Evolutionary conservation across 2,113 vertebrate genomes (phyloP).

Genomic region (Accipiter cooperii): DNA sequence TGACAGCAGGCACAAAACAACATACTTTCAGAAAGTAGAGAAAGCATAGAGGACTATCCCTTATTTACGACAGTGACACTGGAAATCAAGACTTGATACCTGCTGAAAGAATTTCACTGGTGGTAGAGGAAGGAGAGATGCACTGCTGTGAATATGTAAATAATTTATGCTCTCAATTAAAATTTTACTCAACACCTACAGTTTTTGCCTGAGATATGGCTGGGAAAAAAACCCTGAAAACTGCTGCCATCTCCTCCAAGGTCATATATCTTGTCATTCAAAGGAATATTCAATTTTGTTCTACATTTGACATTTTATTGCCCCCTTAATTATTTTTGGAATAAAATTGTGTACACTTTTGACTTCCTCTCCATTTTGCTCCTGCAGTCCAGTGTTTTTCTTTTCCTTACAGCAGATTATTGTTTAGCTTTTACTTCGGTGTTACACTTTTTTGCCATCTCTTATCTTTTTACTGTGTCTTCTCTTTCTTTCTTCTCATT

Average conservation of each 20-base stretch:
- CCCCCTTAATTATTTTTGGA: neutral
- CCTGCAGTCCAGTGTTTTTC: neutral
- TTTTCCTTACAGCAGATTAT: neutral
- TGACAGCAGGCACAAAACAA: neutral
- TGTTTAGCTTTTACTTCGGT: neutral
- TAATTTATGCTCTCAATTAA: slow-evolving; percentile 32
- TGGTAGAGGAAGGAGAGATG: neutral
- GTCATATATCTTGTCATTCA: neutral
- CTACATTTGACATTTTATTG: neutral
- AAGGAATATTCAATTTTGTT: neutral
- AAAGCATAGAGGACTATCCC: neutral
- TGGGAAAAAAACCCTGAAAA: neutral
- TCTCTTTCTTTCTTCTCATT: neutral
- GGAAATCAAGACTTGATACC: neutral
- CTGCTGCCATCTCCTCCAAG: neutral
- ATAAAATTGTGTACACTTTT: neutral
- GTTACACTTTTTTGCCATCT: neutral
- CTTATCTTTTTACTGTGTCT: neutral
- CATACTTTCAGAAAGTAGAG: neutral
- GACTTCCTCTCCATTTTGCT: neutral
- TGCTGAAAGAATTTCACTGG: neutral
- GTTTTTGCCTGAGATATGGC: neutral
- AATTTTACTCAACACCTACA: slow-evolving; percentile 17
- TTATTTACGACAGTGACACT: neutral
- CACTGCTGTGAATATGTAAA: neutral